Conservation (phyloP, 2,888 invertebrate genomes). For the Ennomos quercinarius region DNA sequence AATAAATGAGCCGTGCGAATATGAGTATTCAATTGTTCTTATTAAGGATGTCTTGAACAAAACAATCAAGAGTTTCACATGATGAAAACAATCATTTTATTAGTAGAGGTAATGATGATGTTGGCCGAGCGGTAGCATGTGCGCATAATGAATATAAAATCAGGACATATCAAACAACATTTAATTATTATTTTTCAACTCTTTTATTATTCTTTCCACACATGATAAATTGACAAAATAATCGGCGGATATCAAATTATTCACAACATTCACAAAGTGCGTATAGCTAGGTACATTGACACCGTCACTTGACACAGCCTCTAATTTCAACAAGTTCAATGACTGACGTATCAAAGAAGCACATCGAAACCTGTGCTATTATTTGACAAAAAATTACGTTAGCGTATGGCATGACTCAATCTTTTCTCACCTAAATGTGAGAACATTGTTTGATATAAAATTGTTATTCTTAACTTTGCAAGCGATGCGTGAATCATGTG, state of each 20-base stretch:
- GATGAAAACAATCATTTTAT: no score
- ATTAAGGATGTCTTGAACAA: slow-evolving; percentile 38
- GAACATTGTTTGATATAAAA: slow-evolving; percentile 27
- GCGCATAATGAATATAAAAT: no score
- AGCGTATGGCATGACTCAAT: slow-evolving; percentile 28
- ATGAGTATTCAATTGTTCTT: slow-evolving; percentile 54
- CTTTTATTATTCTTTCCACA: no score
- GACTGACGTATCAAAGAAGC: slow-evolving; percentile 17
- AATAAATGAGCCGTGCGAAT: slow-evolving; percentile 60
- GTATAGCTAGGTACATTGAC: slow-evolving; percentile 30
- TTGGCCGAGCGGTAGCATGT: no score
- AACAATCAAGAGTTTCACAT: neutral
- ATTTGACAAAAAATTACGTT: slow-evolving; percentile 27
- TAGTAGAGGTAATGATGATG: no score
- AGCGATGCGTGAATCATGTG: slow-evolving; percentile 27
- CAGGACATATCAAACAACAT: no score
- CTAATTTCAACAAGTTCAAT: slow-evolving; percentile 38
- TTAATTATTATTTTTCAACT: no score
- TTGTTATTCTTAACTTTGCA: slow-evolving; percentile 21
- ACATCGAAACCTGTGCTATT: slow-evolving; percentile 22
- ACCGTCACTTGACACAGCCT: slow-evolving; percentile 34
- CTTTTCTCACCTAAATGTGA: slow-evolving; percentile 24
- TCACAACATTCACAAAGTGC: slow-evolving; percentile 23
- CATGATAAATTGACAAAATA: no score
- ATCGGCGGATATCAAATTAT: slow-evolving; percentile 21